These are phyloP conservation scores for Coregonus clupeaformis DNA, from an alignment of 2,113 vertebrate species.

Conservation along the genomic window DNA sequence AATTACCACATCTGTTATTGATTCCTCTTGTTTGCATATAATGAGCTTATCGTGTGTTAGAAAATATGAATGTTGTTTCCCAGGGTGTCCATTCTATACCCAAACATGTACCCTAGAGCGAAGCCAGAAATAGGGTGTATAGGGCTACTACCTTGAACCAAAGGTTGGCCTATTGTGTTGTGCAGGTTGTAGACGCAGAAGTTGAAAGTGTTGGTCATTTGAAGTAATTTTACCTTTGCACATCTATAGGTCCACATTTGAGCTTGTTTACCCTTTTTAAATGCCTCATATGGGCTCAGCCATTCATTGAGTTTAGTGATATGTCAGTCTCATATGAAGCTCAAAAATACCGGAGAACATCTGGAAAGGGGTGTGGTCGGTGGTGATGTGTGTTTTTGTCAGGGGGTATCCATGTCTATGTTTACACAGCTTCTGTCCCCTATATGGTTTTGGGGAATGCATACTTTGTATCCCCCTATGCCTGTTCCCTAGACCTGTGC, in stretches of 20 bases:
- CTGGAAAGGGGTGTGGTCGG: background rate
- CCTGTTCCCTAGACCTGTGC: background rate
- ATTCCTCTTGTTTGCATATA: no score
- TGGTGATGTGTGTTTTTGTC: background rate
- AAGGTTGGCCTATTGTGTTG: no score
- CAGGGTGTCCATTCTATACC: no score
- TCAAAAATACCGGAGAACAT: background rate
- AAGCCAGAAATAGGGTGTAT: no score
- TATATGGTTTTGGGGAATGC: background rate
- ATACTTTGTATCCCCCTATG: background rate
- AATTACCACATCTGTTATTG: no score
- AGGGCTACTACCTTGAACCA: no score
- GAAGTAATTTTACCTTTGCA: no score
- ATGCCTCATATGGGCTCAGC: background rate
- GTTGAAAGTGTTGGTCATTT: background rate
- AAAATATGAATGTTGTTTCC: no score
- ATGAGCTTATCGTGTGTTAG: no score
- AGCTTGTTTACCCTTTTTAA: background rate
- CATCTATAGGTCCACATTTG: no score
- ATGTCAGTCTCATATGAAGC: no score
- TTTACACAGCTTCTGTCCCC: background rate
- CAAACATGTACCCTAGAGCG: no score
- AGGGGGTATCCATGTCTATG: background rate
- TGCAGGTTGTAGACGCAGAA: background rate
- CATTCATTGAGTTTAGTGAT: background rate